Conservation (phyloP, 2,888 invertebrate species). For the Apocheima hispidaria region DNA sequence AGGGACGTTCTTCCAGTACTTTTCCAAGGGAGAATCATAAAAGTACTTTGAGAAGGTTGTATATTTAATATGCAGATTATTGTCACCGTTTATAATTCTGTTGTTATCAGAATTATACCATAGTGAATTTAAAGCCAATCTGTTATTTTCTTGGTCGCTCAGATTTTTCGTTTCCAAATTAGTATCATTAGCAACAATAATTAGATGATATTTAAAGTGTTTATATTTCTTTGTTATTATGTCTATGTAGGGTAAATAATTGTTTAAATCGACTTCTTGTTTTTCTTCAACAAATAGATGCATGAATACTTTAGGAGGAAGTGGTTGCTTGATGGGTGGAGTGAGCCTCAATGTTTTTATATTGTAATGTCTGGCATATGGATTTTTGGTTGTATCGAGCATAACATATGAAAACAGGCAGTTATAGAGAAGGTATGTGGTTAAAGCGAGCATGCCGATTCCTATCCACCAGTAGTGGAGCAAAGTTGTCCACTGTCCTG, state of each 20-base stretch:
- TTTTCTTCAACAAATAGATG: slow-evolving; percentile 64
- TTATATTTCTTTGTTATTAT: slow-evolving; percentile 62
- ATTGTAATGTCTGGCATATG: slow-evolving; percentile 43
- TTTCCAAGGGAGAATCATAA: slow-evolving; percentile 67
- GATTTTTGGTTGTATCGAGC: slow-evolving; percentile 53
- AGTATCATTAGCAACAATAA: slow-evolving; percentile 69
- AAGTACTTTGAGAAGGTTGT: slow-evolving; percentile 62
- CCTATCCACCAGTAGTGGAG: slow-evolving; percentile 74
- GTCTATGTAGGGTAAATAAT: slow-evolving; percentile 67
- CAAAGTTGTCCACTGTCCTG: slow-evolving; percentile 75
- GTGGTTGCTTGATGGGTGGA: slow-evolving; percentile 1
- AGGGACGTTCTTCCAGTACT: slow-evolving; percentile 67
- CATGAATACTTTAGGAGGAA: slow-evolving; percentile 63
- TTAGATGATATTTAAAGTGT: slow-evolving; percentile 64
- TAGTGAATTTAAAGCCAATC: slow-evolving; percentile 68
- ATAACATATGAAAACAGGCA: slow-evolving; percentile 63
- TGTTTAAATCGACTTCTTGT: slow-evolving; percentile 58
- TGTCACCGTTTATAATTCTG: slow-evolving; percentile 38
- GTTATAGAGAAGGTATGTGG: slow-evolving; percentile 73
- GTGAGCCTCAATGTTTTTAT: slow-evolving; percentile 12
- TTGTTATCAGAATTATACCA: slow-evolving; percentile 52
- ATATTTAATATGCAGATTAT: slow-evolving; percentile 61
- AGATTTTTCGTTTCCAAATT: slow-evolving; percentile 44
- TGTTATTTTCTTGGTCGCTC: slow-evolving; percentile 66
- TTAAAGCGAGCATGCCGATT: slow-evolving; percentile 70